Base-by-base conservation (phyloP, 2,797 vertebrate genomes). In the Phylloscopus collybita region DNA sequence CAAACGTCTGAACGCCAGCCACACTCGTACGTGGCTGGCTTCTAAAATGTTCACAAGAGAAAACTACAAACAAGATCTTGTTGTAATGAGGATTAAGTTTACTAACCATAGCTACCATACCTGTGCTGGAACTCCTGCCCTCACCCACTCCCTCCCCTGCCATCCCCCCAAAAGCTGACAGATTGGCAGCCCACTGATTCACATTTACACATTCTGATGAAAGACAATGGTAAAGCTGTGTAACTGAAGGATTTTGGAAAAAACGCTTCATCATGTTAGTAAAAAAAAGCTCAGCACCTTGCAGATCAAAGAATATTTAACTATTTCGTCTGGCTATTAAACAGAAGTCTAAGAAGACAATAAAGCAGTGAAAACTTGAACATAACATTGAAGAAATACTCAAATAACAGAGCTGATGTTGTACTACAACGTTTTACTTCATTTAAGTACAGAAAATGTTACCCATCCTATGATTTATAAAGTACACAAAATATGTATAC, bases 401-500 rank as follows among this genome's bases (percentile, higher is more conserved):
- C 91, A 81, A 87, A 94, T 80, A 93, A 93, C 84, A 84, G 10
- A 92, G 59, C 38, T 89, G 95, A 88, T 79, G 56, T 69, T 88
- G 79, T 93, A 91, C 95, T 95, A 17, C 61, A 95, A 93, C 70
- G 57, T 96, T 98, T 98, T 98, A 98, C 95, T 98, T 97, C 93
- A 96, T 80, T 65, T 82, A 95, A 88, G 82, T 91, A 97, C 89
- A 97, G 92, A 54, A 62, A 94, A 79, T 95, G 94, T 96, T 81
- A 95, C 75, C 92, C 96, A 36, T 94, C 85, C 96, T 97, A 95
- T 80, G 95, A 98, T 97, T 98, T 94, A 95, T 93, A 96, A 93
- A 96, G 92, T 94, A 96, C 95, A 93, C 81, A 97, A 97, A 97
- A 83, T 94, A 96, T 93, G 94, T 97, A 97, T 97, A 97, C 96